Evolutionary conservation across 2,797 vertebrate species (phyloP), one percentile per base, ranked within the genome.

Genomic region (Kryptolebias ocellatus): DNA sequence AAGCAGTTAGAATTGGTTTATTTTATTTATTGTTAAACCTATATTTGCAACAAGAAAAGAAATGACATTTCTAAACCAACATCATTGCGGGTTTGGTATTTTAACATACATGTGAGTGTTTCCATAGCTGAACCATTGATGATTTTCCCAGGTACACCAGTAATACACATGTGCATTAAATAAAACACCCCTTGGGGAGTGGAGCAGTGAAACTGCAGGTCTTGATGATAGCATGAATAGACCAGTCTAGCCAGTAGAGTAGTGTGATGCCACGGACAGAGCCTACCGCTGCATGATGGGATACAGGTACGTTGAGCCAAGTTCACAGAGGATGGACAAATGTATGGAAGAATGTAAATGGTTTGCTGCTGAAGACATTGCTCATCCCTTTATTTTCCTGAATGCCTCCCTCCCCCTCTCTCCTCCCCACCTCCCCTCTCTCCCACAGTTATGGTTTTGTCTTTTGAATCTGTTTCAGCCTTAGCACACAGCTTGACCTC

Each of bases 251-350:
- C 76, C 79, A 61, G 77, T 90, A 91, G 86, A 73, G 58, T 91
- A 90, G 88, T 91, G 92, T 53, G 81, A 90, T 91, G 90, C 85
- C 77, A 79, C 83, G 87, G 88, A 92, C 87, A 87, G 78, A 88
- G 84, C 76, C 88, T 80, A 68, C 89, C 85, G 92, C 91, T 94
- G 94, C 94, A 94, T 94, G 93, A 90, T 91, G 92, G 90, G 91
- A 93, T 91, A 91, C 93, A 94, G 94, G 93, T 94, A 93, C 89
- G 93, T 90, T 89, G 81, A 90, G 81, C 86, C 78, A 65, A 66
- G 78, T 69, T 83, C 74, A 86, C 86, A 85, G 90, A 92, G 89
- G 86, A 92, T 91, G 87, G 92, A 84, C 80, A 84, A 85, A 89
- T 92, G 84, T 90, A 83, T 90, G 83, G 87, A 89, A 86, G 80